These are phyloP conservation scores for Spondyliosoma cantharus DNA, from an alignment of 2,797 vertebrate species.

Conservation along the genomic window DNA sequence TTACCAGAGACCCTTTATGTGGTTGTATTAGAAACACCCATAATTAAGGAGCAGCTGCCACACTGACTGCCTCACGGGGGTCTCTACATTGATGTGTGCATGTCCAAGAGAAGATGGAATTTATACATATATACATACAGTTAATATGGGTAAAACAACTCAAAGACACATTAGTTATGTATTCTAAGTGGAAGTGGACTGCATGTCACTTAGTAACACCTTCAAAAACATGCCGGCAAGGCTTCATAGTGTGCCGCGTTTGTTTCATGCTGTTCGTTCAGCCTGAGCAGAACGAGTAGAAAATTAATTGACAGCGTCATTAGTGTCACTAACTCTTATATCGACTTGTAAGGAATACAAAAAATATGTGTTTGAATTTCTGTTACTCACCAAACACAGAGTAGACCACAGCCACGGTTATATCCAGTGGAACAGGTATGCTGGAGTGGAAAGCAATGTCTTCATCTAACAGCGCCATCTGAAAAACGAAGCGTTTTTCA, in stretches of 20 bases:
- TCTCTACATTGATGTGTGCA: conserved; percentile 10
- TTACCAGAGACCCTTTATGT: neutral
- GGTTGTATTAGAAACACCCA: neutral
- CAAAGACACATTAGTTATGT: neutral
- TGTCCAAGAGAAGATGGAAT: neutral
- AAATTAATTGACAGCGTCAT: conserved; percentile 28
- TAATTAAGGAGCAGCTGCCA: neutral
- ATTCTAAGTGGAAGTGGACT: neutral
- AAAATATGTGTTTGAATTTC: neutral
- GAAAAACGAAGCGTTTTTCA: conserved; percentile 43
- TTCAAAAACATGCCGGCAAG: neutral
- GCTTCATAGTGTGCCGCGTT: conserved; percentile 16
- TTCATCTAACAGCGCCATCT: conserved; percentile 76
- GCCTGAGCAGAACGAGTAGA: conserved; percentile 32
- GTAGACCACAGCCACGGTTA: conserved; percentile 81
- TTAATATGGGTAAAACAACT: neutral
- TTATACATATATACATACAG: neutral
- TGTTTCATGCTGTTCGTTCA: conserved; percentile 33
- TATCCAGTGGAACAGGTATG: conserved; percentile 79
- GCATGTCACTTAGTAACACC: too few relatives aligned
- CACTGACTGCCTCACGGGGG: neutral
- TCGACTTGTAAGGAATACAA: neutral
- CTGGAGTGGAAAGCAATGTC: conserved; percentile 78
- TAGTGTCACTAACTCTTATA: conserved; percentile 11
- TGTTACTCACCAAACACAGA: conserved; percentile 81